Evolutionary conservation across 2,888 invertebrate species (phyloP).

Genomic region (Rhamnusium bicolor): DNA sequence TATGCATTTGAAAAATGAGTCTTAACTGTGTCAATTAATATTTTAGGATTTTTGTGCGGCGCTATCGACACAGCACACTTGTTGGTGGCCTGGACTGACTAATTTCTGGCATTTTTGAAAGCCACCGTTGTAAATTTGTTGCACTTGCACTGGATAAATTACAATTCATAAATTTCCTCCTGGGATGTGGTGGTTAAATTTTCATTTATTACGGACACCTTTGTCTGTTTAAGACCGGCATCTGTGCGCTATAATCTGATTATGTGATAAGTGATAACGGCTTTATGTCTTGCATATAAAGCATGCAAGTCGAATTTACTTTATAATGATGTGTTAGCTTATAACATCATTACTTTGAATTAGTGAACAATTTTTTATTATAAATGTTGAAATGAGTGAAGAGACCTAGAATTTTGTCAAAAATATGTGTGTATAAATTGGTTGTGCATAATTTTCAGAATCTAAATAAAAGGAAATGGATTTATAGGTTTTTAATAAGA

Average conservation of each 20-base stretch:
- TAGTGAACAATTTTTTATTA: background rate
- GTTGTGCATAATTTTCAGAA: no score
- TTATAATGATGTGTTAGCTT: background rate
- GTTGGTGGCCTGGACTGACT: background rate
- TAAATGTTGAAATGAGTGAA: no score
- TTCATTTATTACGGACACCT: slow-evolving; percentile 14
- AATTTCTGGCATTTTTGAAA: background rate
- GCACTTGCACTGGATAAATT: slow-evolving; percentile 8
- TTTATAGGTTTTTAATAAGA: no score
- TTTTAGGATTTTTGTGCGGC: background rate
- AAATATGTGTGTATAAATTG: no score
- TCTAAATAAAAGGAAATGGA: no score
- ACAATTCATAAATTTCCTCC: slow-evolving; percentile 8
- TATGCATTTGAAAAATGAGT: background rate
- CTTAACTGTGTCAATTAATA: slow-evolving; percentile 1
- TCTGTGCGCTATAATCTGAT: slow-evolving; percentile 8
- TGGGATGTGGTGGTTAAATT: slow-evolving; percentile 15
- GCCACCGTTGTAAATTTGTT: slow-evolving; percentile 1
- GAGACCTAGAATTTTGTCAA: no score
- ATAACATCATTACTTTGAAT: background rate
- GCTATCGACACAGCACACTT: background rate
- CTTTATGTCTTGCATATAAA: slow-evolving; percentile 15
- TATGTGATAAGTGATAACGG: slow-evolving; percentile 8
- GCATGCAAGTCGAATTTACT: slow-evolving; percentile 1
- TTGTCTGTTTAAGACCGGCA: slow-evolving; percentile 16